Evolutionary conservation across 2,797 vertebrate genomes (phyloP).

Genomic region (Pipistrellus nathusii): DNA sequence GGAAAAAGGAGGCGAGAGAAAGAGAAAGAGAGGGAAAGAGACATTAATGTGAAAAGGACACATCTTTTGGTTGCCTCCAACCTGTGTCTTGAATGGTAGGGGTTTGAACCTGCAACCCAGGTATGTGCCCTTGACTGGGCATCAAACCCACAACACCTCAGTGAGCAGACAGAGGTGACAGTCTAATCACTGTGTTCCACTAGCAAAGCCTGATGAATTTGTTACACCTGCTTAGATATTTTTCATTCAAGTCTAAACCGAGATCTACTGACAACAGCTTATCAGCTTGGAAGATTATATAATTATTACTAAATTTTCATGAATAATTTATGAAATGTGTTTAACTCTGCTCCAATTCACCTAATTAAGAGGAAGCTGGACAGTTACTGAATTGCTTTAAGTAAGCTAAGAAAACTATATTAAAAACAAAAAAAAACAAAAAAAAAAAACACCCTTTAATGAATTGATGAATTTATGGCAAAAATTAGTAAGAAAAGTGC

Average conservation of each 20-base stretch:
- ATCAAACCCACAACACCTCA: no score
- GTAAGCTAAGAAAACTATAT: conserved; percentile 5
- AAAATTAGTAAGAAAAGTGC: background rate
- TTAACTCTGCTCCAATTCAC: conserved; percentile 37
- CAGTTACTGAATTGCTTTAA: background rate
- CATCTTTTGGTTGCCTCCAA: no score
- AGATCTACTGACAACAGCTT: background rate
- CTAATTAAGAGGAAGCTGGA: conserved; percentile 28
- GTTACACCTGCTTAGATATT: background rate
- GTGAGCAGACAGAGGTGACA: no score
- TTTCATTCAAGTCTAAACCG: background rate
- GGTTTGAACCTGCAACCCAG: no score
- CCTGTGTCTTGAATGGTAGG: no score
- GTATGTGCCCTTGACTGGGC: no score
- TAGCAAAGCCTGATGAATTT: background rate
- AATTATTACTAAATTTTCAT: conserved; percentile 39
- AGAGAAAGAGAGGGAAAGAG: no score
- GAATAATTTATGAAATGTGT: conserved; percentile 52
- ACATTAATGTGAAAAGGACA: no score
- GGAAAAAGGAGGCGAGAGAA: no score
- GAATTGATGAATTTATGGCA: background rate
- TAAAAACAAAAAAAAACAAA: background rate
- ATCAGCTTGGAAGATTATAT: background rate
- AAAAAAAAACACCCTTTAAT: background rate
- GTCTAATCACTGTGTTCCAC: no score